Conservation (phyloP, 2,888 invertebrate species). For the Ferrisia virgata region DNA sequence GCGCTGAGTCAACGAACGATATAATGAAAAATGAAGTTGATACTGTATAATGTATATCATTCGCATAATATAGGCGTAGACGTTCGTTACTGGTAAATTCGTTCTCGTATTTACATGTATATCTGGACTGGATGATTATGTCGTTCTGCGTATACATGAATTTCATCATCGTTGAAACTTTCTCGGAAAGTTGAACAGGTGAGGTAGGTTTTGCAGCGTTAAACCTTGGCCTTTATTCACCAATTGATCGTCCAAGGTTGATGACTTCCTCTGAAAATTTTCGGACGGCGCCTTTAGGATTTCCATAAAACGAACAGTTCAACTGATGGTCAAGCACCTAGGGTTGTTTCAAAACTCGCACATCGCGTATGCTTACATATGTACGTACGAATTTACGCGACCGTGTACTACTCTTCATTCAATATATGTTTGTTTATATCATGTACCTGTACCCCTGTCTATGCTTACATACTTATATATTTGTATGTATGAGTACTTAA, state of each 20-base stretch:
- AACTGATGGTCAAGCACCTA: not conserved
- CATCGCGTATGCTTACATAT: too few species aligned
- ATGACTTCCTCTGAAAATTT: slow-evolving; percentile 24
- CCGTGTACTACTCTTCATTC: not conserved
- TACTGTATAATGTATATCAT: not conserved
- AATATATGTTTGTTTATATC: not conserved
- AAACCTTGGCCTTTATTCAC: slow-evolving; percentile 21
- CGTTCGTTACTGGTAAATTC: not conserved
- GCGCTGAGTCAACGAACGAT: too few species aligned
- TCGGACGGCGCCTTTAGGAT: not conserved
- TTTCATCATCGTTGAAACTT: slow-evolving; percentile 27
- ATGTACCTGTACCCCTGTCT: too few species aligned
- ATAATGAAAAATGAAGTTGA: too few species aligned
- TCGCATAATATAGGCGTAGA: not conserved
- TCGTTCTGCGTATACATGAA: not conserved
- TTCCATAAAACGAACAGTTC: not conserved
- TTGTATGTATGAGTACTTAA: not conserved
- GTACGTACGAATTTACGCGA: not conserved
- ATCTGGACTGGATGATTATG: not conserved
- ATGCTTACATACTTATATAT: too few species aligned
- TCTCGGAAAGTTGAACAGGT: slow-evolving; percentile 17
- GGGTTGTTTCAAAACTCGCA: not conserved
- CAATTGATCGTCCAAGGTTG: slow-evolving; percentile 18
- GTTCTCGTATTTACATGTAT: not conserved
- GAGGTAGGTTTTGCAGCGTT: not conserved